Evolutionary conservation across 2,113 vertebrate species (phyloP).

Genomic region (Phyllopteryx taeniolatus): DNA sequence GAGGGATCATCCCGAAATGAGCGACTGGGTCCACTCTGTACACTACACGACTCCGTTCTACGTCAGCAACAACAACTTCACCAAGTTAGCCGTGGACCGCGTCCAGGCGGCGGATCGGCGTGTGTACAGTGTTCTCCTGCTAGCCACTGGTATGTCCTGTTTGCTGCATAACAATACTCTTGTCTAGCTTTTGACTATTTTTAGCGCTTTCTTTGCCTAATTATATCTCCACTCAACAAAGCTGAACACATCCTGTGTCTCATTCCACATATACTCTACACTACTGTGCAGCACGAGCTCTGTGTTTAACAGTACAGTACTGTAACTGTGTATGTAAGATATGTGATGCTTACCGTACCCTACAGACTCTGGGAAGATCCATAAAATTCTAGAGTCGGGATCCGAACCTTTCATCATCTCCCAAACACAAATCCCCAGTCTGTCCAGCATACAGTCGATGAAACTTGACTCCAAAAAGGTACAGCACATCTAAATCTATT

Average conservation of each 20-base stretch:
- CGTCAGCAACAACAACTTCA: constrained; percentile 69
- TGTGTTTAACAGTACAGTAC: neutral
- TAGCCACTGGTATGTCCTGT: constrained; percentile 67
- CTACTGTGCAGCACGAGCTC: neutral
- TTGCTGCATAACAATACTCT: neutral
- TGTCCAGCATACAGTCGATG: constrained; percentile 60
- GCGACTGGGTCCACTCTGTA: constrained; percentile 65
- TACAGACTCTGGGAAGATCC: constrained; percentile 67
- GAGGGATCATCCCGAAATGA: constrained; percentile 72
- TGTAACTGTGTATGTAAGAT: neutral
- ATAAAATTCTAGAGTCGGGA: constrained; percentile 68
- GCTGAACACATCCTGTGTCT: neutral
- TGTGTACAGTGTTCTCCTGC: constrained; percentile 65
- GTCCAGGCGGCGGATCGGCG: constrained; percentile 51
- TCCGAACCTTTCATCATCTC: constrained; percentile 71
- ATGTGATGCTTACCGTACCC: neutral
- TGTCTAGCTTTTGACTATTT: neutral
- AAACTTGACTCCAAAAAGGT: constrained; percentile 70
- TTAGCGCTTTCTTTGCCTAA: neutral
- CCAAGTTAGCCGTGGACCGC: constrained; percentile 69
- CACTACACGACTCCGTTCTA: constrained; percentile 61
- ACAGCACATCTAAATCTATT: constrained; percentile 1
- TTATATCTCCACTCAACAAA: neutral
- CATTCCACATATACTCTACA: constrained; percentile 10
- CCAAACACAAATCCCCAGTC: constrained; percentile 54